Conservation (phyloP, 92 coral and sea anemone species). For the Epizoanthus ramosus region DNA sequence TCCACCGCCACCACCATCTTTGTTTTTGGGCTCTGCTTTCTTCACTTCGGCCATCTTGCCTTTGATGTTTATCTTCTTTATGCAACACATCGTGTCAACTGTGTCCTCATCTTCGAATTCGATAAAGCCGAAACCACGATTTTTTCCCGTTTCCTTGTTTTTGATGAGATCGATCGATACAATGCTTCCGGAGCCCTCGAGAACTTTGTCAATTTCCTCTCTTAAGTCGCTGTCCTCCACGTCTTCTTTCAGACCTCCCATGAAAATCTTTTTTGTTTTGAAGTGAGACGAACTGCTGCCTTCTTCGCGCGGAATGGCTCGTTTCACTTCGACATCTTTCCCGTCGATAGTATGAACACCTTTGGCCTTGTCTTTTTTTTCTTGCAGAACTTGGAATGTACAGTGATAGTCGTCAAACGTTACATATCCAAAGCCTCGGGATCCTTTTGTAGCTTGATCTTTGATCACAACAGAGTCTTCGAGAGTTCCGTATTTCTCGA, state of each 20-base stretch:
- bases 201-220: slow-evolving; percentile 39
- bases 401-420: slow-evolving; percentile 62
- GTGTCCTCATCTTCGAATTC: slow-evolving; percentile 60
- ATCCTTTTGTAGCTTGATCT: slow-evolving; percentile 52
- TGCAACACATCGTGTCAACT: slow-evolving; percentile 62
- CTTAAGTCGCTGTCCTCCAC: slow-evolving; percentile 51
- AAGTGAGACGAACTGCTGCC: slow-evolving; percentile 45
- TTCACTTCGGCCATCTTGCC: slow-evolving; percentile 69
- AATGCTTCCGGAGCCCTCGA: slow-evolving; percentile 28
- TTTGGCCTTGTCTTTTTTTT: slow-evolving; percentile 45
- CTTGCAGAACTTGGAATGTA: slow-evolving; percentile 65
- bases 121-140: slow-evolving; percentile 68
- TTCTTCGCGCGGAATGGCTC: slow-evolving; percentile 69
- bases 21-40: slow-evolving; percentile 68
- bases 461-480: slow-evolving; percentile 78
- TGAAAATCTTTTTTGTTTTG: slow-evolving; percentile 67
- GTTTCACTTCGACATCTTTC: slow-evolving; percentile 72
- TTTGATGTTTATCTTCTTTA: slow-evolving; percentile 48
- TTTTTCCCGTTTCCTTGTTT: slow-evolving; percentile 45
- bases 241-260: slow-evolving; percentile 67
- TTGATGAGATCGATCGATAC: slow-evolving; percentile 37
- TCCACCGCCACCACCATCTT: slow-evolving; percentile 48
- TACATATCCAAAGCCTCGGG: slow-evolving; percentile 96
- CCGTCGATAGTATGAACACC: slow-evolving; percentile 61
- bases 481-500: slow-evolving; percentile 68